These are phyloP conservation scores for Halyomorpha halys DNA, from an alignment of 1,140 invertebrate species.

Conservation along the genomic window DNA sequence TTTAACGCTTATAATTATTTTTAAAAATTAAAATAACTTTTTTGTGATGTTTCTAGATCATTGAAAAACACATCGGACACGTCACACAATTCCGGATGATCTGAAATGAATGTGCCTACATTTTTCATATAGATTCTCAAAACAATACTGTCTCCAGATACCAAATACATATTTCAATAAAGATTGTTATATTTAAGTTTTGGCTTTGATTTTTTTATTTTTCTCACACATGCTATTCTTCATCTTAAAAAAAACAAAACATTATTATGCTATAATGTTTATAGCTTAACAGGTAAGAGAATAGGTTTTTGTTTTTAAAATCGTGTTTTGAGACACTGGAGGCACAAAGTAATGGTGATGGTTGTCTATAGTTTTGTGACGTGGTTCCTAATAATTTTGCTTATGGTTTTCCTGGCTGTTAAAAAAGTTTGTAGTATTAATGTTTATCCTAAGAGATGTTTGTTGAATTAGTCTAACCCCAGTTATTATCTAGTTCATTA, in stretches of 20 bases:
- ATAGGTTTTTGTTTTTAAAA: no score
- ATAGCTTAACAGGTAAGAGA: not conserved
- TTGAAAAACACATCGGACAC: slow-evolving; percentile 16
- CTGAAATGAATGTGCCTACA: slow-evolving; percentile 13
- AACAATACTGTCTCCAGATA: slow-evolving; percentile 3
- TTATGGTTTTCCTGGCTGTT: no score
- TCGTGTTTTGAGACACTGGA: not conserved
- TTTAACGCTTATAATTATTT: no score
- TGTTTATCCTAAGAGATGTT: no score
- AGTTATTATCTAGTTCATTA: no score
- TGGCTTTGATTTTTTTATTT: slow-evolving; percentile 2
- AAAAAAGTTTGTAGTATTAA: no score
- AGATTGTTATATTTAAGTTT: not conserved
- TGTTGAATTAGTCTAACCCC: no score
- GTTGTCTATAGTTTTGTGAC: slow-evolving; percentile 18
- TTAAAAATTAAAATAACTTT: not conserved
- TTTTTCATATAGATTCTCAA: slow-evolving; percentile 3
- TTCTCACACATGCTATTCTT: not conserved
- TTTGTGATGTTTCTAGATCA: slow-evolving; percentile 14
- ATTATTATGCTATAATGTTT: not conserved
- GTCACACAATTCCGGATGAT: slow-evolving; percentile 16
- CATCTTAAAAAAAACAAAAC: not conserved
- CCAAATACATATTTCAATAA: slow-evolving; percentile 3
- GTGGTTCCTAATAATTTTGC: slow-evolving; percentile 2
- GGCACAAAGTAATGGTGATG: slow-evolving; percentile 2